Percentiles rank a stretch among this genome's conserved stretches.
phyloP scores from a whole-genome alignment of 2,888 invertebrate species.

The Polydrusus cervinus region DNA sequence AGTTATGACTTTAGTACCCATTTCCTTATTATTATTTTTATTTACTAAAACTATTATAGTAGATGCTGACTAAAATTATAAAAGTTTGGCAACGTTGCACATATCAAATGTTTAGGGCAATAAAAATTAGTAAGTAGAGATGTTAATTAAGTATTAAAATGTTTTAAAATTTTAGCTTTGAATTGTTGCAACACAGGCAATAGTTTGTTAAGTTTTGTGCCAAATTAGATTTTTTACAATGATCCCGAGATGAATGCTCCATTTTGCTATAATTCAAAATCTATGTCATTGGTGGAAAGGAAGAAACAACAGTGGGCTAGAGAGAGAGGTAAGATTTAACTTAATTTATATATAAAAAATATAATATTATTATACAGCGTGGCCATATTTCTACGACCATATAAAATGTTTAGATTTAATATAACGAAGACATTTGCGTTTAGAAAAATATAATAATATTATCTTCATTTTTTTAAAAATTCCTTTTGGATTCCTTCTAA shows the following conservation, averaged over 20 bases:
- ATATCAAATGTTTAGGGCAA: too few relatives aligned
- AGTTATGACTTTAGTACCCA: too few relatives aligned
- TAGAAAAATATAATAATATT: too few relatives aligned
- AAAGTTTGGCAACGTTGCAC: too few relatives aligned
- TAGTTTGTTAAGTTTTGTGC: conserved; percentile 24
- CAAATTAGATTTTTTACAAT: conserved; percentile 26
- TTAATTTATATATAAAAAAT: conserved; percentile 1
- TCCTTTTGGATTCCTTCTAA: too few relatives aligned
- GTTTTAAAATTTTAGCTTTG: conserved; percentile 18
- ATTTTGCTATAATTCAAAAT: conserved; percentile 55
- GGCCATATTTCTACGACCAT: not conserved
- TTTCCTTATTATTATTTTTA: too few relatives aligned
- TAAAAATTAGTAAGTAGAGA: too few relatives aligned
- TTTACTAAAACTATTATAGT: too few relatives aligned
- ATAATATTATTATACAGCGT: not conserved
- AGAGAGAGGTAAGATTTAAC: conserved; percentile 83
- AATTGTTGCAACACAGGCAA: conserved; percentile 17
- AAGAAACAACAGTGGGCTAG: conserved; percentile 95
- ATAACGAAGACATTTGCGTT: too few relatives aligned
- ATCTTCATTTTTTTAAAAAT: too few relatives aligned
- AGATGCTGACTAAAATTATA: too few relatives aligned
- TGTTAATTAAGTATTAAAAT: not conserved
- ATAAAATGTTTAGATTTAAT: too few relatives aligned
- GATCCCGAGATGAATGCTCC: conserved; percentile 61
- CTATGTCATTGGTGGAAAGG: conserved; percentile 84